Base-by-base conservation (phyloP, 2,113 vertebrate genomes). In the Pelecanus crispus region DNA sequence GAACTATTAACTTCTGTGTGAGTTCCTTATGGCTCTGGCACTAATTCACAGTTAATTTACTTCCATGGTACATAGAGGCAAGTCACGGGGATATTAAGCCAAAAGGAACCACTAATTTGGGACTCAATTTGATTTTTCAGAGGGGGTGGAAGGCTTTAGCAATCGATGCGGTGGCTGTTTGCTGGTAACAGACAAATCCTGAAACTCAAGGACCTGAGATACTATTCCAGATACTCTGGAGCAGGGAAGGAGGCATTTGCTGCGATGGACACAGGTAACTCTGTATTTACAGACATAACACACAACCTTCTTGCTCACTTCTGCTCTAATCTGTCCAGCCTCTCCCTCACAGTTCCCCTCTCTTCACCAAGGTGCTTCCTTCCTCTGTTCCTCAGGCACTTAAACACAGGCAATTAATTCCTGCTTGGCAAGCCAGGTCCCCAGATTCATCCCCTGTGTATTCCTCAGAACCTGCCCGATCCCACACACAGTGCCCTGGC, bases 21-120 rank as follows among this genome's bases (percentile, higher is more conserved):
- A 96, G 92, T 78, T 97, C 71, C 94, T 96, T 78, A 68, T 86
- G 59, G 92, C 73, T 89, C 78, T 58, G 50, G 84, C 58, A 92
- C 91, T 97, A 94, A 96, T 96, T 94, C 92, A 92, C 86, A 90
- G 86, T 85, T 92, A 95, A 97, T 97, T 97, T 95, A 94, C 91
- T 94, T 95, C 67, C 84, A 90, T 0, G 3, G 81, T 91, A 90
- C 81, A 62, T 29, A 92, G 70, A 92, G 29, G 66, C 78, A 91
- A 97, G 84, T 73, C 86, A 94, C 2, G 0, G 45, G 40, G 45
- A 91, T 85, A 95, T 94, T 94, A 96, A 92, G 62, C 67, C 66
- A 91, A 95, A 94, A 96, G 75, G 32, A 95, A 38, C 50, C 75
- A 67, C 88, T 96, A 94, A 96, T 96, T 80, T 86, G 63, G 74